Evolutionary conservation across 2,113 vertebrate species (phyloP).

Genomic region (Edolisoma coerulescens): DNA sequence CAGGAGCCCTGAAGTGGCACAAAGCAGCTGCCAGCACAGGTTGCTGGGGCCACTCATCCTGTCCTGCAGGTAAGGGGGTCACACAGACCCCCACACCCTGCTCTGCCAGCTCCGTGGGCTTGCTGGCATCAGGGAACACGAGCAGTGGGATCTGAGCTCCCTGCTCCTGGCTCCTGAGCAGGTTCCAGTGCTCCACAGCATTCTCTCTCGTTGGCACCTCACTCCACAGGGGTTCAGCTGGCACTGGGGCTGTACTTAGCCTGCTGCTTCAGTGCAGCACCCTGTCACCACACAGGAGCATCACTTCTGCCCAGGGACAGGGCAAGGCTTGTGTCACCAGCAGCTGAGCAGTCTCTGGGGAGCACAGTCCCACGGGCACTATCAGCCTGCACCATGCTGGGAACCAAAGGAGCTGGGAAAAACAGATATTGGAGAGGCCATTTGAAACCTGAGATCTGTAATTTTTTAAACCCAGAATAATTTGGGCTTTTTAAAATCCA

Average conservation of each 20-base stretch:
- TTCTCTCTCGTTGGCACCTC: neutral
- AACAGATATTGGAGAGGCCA: neutral
- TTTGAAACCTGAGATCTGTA: neutral
- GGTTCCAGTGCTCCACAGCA: fast-evolving
- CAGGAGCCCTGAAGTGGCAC: neutral
- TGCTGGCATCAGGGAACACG: fast-evolving
- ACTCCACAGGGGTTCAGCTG: neutral
- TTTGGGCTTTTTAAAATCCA: neutral
- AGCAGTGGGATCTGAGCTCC: neutral
- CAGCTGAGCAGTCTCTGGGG: neutral
- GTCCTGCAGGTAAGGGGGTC: neutral
- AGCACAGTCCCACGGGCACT: neutral
- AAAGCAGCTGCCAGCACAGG: neutral
- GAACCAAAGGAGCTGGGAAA: neutral
- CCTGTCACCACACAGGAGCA: neutral
- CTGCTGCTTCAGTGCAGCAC: fast-evolving
- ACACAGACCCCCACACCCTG: neutral
- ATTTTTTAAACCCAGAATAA: neutral
- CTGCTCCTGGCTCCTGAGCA: neutral
- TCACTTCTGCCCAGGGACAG: neutral
- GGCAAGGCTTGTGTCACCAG: neutral
- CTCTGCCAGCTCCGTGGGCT: fast-evolving
- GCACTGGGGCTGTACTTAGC: neutral
- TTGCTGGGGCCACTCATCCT: neutral
- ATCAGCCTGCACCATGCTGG: neutral